Evolutionary conservation across 2,888 invertebrate genomes (phyloP), one percentile per base, ranked within the genome.

Genomic region (Belgica antarctica): DNA sequence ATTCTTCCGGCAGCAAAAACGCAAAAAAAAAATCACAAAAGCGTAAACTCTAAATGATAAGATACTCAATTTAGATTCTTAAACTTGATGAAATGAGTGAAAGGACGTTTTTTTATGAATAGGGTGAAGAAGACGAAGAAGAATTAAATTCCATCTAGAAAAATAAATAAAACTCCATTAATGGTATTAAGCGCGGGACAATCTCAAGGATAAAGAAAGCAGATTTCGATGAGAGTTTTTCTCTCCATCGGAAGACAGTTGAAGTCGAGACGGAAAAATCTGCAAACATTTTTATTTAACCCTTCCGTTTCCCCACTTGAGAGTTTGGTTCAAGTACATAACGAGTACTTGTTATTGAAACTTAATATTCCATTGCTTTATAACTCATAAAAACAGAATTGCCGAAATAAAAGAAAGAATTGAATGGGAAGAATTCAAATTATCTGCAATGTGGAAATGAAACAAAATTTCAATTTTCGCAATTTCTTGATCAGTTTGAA

Each of bases 121-220:
- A 41, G 61, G 28, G 25, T 10, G 10, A 61, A 34, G 15, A 31
- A 15, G 22, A 34, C 19, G 12, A 31, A 34, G 34, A 47, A 65
- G 47, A 36, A 24, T 27, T 47, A 46, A 47, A 66, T 41, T 41
- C 63, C 10, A 46, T 63, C 19, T 27, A 63, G 63, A 63, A 66
- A 66, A 47, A 66, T 66, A 66, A 66, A 66, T 66, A 66, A 66
- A 66, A 66, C 47, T 66, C 65, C 65, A 66, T 66, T 66, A 66
- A 66, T 28, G 12, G 22, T 15, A 65, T 47, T 65, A 65, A 46
- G 52, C 46, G 46, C 22, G 47, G 46, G 47, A 66, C 65, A 66
- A n/a, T 66, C 22, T 19, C 19, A 52, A 22, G 52, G 52, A 52
- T 52, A 22, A 52, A 17, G 19, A 52, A 12, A n/a, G n/a, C n/a